Evolutionary conservation across 2,888 invertebrate species (phyloP).

Genomic region (Cryptocheilus praepositus): DNA sequence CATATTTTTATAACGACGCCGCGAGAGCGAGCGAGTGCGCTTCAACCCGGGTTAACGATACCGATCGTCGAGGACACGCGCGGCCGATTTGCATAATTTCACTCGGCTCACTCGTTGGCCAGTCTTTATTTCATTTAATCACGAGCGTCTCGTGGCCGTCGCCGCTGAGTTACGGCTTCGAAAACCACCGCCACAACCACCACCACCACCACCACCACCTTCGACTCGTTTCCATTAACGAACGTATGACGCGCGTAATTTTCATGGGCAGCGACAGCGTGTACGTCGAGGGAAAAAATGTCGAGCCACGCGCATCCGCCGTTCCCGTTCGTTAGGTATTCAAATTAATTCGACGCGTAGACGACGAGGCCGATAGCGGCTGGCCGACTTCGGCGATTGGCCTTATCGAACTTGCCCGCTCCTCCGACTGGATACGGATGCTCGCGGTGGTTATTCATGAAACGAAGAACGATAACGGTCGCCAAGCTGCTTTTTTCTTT

Average conservation of each 20-base stretch:
- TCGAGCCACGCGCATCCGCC: no score
- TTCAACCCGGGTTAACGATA: conserved; percentile 9
- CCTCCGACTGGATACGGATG: conserved; percentile 49
- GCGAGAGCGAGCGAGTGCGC: background rate
- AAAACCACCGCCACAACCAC: no score
- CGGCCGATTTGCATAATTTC: conserved; percentile 33
- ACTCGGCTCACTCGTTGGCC: background rate
- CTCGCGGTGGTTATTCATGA: conserved; percentile 56
- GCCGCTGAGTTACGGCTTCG: no score
- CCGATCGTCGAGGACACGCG: conserved; percentile 24
- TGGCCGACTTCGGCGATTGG: conserved; percentile 54
- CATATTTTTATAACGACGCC: conserved; percentile 25
- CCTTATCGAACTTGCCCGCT: conserved; percentile 54
- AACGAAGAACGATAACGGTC: conserved; percentile 51
- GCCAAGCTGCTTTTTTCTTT: conserved; percentile 36
- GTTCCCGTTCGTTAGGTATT: conserved; percentile 39
- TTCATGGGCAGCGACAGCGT: no score
- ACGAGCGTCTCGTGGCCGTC: no score
- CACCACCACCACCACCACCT: no score
- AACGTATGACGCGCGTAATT: no score
- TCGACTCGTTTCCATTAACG: no score
- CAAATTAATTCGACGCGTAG: conserved; percentile 52
- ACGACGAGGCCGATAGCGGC: conserved; percentile 47
- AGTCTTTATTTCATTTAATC: no score
- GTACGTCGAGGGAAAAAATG: no score